phyloP scores from a whole-genome alignment of 2,888 invertebrate species.

The Troides aeacus region DNA sequence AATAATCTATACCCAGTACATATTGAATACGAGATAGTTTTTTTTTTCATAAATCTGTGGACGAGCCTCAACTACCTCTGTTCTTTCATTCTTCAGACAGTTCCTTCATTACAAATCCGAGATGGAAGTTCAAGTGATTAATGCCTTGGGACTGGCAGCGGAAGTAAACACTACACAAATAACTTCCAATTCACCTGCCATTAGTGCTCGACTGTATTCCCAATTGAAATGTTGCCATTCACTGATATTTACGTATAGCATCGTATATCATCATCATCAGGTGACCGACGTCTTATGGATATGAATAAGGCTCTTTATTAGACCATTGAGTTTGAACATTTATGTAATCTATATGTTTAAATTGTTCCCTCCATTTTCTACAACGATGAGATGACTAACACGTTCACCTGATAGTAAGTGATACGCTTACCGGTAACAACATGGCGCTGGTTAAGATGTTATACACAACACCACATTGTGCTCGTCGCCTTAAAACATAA shows the following conservation, averaged over 20 bases:
- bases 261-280: not conserved
- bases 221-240: not conserved
- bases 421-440: no score
- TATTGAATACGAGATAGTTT: no score
- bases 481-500: no score
- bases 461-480: no score
- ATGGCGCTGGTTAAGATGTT: no score
- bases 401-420: no score
- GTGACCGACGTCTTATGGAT: no score
- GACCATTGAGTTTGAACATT: no score
- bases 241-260: not conserved
- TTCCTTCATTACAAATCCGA: not conserved
- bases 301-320: not conserved
- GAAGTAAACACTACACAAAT: not conserved
- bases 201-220: not conserved
- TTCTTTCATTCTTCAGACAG: not conserved
- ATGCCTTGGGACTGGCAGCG: not conserved
- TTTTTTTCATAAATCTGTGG: not conserved
- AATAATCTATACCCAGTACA: no score
- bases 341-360: no score
- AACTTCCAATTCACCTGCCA: not conserved
- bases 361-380: no score
- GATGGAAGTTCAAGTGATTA: slow-evolving; percentile 2
- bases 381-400: no score
- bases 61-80: not conserved